phyloP scores from a whole-genome alignment of 2,113 vertebrate genomes.

The Percina caprodes region DNA sequence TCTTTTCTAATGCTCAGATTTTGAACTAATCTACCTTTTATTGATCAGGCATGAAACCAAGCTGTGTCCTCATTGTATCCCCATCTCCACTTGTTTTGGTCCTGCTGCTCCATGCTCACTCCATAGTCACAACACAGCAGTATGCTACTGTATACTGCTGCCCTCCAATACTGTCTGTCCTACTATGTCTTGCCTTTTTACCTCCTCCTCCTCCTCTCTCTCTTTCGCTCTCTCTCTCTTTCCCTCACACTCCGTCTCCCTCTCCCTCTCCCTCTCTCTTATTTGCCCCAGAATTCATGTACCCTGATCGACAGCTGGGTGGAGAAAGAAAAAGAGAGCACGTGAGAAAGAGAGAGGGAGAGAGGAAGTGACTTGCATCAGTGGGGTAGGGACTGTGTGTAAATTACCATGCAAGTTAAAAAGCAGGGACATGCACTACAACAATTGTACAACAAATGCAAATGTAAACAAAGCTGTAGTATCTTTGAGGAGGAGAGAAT shows the following conservation, averaged over 20 bases:
- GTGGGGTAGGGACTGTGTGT: slow-evolving; percentile 79
- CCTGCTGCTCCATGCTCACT: slow-evolving; percentile 58
- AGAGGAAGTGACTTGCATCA: slow-evolving; percentile 79
- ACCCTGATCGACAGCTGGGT: slow-evolving; percentile 70
- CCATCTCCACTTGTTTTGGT: slow-evolving; percentile 65
- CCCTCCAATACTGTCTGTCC: slow-evolving; percentile 62
- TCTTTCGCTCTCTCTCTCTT: slow-evolving; percentile 27
- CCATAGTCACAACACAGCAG: slow-evolving; percentile 61
- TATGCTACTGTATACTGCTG: slow-evolving; percentile 54
- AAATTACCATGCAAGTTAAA: slow-evolving; percentile 74
- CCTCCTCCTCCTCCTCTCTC: slow-evolving; percentile 59
- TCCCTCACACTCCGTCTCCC: slow-evolving; percentile 34
- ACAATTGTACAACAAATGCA: not conserved
- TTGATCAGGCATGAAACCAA: slow-evolving; percentile 61
- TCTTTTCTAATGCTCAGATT: slow-evolving; percentile 33
- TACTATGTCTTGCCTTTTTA: slow-evolving; percentile 63
- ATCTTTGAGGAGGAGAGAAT: not conserved
- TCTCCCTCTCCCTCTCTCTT: slow-evolving; percentile 54
- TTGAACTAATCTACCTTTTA: slow-evolving; percentile 56
- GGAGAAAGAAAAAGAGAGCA: slow-evolving; percentile 20
- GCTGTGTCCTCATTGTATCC: slow-evolving; percentile 55
- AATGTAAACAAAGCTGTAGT: not conserved
- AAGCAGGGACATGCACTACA: slow-evolving; percentile 53
- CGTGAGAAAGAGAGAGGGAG: slow-evolving; percentile 45
- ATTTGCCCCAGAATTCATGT: slow-evolving; percentile 65